Conservation (phyloP, 2,888 invertebrate species). For the Cabera pusaria region DNA sequence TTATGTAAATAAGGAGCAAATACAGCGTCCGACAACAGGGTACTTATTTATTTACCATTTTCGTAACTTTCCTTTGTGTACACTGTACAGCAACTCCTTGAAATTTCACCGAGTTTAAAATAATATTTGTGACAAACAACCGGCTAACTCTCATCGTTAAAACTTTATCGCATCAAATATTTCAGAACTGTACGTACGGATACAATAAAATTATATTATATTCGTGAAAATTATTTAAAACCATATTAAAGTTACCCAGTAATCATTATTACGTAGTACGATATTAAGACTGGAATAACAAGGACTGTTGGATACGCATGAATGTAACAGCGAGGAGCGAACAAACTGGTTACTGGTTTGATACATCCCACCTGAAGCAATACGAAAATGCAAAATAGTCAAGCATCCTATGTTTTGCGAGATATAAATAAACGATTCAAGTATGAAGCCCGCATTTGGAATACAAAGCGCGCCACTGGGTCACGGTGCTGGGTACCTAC, state of each 20-base stretch:
- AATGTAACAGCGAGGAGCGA: slow-evolving; percentile 9
- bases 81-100: not conserved
- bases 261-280: too few relatives aligned
- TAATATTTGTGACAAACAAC: too few relatives aligned
- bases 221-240: too few relatives aligned
- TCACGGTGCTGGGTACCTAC: slow-evolving; percentile 66
- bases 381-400: slow-evolving; percentile 23
- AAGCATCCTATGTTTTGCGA: slow-evolving; percentile 17
- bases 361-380: slow-evolving; percentile 6
- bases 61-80: slow-evolving; percentile 3
- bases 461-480: slow-evolving; percentile 68
- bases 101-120: slow-evolving; percentile 4
- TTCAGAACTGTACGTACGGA: too few relatives aligned
- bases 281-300: too few relatives aligned
- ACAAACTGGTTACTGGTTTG: slow-evolving; percentile 14
- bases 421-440: slow-evolving; percentile 53
- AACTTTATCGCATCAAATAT: too few relatives aligned
- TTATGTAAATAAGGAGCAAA: slow-evolving; percentile 12
- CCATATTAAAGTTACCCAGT: too few relatives aligned
- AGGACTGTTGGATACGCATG: too few relatives aligned
- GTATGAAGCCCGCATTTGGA: slow-evolving; percentile 51
- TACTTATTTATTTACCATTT: slow-evolving; percentile 6
- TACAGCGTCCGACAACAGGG: slow-evolving; percentile 1
- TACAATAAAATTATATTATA: too few relatives aligned
- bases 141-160: too few relatives aligned